Percentiles rank a stretch among this genome's conserved stretches.
Evolutionary conservation across 2,888 invertebrate species (phyloP).

Genomic region (Acleris holmiana): DNA sequence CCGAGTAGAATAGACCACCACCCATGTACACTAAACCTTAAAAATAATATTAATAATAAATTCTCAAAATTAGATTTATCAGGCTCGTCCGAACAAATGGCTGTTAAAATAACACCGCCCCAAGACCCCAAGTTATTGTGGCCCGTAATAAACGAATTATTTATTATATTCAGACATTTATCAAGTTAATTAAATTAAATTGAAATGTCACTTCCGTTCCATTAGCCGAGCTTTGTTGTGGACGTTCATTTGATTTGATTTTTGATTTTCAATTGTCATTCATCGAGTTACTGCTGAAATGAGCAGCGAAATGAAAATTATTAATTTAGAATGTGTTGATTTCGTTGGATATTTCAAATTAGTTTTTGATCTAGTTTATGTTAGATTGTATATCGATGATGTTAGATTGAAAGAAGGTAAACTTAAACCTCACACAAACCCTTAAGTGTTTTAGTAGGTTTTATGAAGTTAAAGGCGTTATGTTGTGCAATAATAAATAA

Average conservation of each 20-base stretch:
- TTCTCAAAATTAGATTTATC: background rate
- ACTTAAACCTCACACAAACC: too few species aligned
- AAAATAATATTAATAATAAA: background rate
- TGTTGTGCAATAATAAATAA: too few species aligned
- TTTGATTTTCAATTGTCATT: constrained; percentile 31
- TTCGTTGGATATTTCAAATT: too few species aligned
- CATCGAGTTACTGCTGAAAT: background rate
- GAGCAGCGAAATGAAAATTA: background rate
- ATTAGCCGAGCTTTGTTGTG: constrained; percentile 39
- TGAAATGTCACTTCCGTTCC: constrained; percentile 35
- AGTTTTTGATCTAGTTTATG: too few species aligned
- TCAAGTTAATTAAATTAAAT: constrained; percentile 42
- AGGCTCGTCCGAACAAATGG: background rate
- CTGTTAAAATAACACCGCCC: constrained; percentile 11
- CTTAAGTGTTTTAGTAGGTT: too few species aligned
- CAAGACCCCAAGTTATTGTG: constrained; percentile 23
- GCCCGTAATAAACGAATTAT: constrained; percentile 42
- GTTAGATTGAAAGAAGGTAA: too few species aligned
- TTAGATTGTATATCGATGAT: too few species aligned
- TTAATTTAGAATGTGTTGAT: too few species aligned
- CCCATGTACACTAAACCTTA: too few species aligned
- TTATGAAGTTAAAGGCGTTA: too few species aligned
- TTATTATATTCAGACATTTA: constrained; percentile 41
- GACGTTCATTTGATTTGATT: constrained; percentile 36
- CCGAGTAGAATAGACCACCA: too few species aligned